These are phyloP conservation scores for Genyomyrus donnyi DNA, from an alignment of 2,113 vertebrate species.

Conservation along the genomic window DNA sequence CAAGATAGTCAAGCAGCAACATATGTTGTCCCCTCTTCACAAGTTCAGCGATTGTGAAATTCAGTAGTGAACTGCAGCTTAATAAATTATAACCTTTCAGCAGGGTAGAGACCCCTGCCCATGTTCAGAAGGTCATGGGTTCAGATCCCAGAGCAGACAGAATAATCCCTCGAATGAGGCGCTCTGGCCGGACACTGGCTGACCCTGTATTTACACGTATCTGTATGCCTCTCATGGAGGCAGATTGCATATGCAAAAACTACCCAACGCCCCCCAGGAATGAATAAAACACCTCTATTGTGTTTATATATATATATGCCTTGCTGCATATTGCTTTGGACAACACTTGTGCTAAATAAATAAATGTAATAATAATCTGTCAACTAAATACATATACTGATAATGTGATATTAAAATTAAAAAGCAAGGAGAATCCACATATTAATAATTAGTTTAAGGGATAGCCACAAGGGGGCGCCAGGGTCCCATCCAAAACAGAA, in stretches of 20 bases:
- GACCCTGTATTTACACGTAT: not conserved
- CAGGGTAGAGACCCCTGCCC: not conserved
- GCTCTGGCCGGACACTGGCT: not conserved
- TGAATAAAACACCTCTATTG: not conserved
- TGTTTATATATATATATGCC: not conserved
- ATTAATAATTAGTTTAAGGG: not conserved
- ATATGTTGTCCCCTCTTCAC: not conserved
- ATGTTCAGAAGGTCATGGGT: not conserved
- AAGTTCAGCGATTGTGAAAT: not conserved
- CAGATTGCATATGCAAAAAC: not conserved
- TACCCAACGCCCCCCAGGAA: not conserved
- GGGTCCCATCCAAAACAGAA: not conserved
- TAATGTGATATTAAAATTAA: not conserved
- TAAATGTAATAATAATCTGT: not conserved
- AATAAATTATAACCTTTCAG: not conserved
- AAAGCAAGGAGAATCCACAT: not conserved
- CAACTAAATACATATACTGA: not conserved
- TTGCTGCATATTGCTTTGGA: not conserved
- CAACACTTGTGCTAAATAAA: not conserved
- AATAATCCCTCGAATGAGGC: not conserved
- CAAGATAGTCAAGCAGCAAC: not conserved
- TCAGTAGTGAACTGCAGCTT: not conserved
- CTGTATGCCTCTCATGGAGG: not conserved
- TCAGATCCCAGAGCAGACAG: not conserved
- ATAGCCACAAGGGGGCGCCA: conserved; percentile 47